Evolutionary conservation across 35 echinoderm and acorn worm genomes (phyloP).

Genomic region (Eucidaris tribuloides): DNA sequence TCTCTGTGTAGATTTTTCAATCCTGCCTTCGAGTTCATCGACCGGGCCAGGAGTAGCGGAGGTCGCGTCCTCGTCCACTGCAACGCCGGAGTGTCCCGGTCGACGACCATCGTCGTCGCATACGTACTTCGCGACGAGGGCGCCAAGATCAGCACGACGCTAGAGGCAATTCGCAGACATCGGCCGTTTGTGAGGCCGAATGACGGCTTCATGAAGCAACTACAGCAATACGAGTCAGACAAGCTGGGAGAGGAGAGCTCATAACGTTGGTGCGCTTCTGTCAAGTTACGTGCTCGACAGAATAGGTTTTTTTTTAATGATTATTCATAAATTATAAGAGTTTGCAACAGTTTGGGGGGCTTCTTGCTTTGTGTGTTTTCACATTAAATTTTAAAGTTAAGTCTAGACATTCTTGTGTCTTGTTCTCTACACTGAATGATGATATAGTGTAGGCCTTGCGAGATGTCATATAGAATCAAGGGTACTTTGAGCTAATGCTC

Average conservation of each 20-base stretch:
- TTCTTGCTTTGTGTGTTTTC: too few species aligned
- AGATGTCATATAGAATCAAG: too few species aligned
- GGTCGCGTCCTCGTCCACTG: constrained; percentile 73
- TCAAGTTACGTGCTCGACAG: too few species aligned
- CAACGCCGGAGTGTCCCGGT: constrained; percentile 84
- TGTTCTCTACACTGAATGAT: too few species aligned
- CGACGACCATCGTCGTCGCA: constrained; percentile 47
- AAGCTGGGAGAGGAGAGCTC: background rate
- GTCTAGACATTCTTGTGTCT: too few species aligned
- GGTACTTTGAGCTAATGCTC: too few species aligned
- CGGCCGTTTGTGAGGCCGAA: constrained; percentile 62
- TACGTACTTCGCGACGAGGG: constrained; percentile 67
- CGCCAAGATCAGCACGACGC: constrained; percentile 14
- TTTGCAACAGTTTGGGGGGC: too few species aligned
- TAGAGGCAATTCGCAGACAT: constrained; percentile 28
- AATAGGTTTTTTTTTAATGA: too few species aligned
- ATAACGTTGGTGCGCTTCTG: too few species aligned
- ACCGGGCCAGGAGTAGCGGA: constrained; percentile 30
- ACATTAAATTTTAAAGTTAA: too few species aligned
- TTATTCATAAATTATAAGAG: too few species aligned
- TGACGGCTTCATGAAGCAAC: constrained; percentile 68
- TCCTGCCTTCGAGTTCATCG: constrained; percentile 62
- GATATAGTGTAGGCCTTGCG: too few species aligned
- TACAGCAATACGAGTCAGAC: constrained; percentile 40
- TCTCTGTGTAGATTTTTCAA: constrained; percentile 14